These are phyloP conservation scores for Ciconia maguari DNA, from an alignment of 2,113 vertebrate species.

Conservation along the genomic window DNA sequence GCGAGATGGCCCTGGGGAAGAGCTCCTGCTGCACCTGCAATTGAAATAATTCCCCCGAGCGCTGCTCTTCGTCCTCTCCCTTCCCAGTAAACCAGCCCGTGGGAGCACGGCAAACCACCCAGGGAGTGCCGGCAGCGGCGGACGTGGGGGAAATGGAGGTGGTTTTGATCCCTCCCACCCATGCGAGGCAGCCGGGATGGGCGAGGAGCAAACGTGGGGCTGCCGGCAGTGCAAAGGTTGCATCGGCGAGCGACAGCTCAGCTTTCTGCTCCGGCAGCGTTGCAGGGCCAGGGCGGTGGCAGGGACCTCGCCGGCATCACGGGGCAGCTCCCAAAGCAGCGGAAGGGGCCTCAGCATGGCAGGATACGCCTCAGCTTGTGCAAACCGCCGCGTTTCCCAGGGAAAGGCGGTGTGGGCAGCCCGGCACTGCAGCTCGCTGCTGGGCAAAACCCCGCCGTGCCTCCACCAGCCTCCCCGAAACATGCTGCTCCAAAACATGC, in stretches of 20 bases:
- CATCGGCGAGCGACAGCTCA: neutral
- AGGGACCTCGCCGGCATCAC: neutral
- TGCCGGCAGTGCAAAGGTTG: neutral
- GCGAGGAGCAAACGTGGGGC: neutral
- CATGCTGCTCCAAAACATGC: too few species aligned
- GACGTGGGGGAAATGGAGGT: neutral
- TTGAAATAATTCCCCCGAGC: neutral
- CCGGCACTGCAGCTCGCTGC: accelerated
- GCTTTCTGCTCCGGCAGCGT: neutral
- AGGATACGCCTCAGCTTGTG: accelerated
- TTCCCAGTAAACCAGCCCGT: accelerated
- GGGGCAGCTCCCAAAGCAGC: neutral
- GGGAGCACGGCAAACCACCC: accelerated
- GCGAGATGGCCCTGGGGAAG: accelerated
- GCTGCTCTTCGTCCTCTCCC: neutral
- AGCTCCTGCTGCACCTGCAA: neutral
- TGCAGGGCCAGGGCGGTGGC: neutral
- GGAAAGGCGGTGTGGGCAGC: neutral
- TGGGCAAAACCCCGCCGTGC: neutral
- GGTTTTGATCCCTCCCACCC: neutral
- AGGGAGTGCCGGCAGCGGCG: accelerated
- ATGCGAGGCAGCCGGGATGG: neutral
- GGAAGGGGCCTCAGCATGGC: neutral
- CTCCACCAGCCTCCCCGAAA: neutral
- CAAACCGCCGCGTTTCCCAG: accelerated